phyloP scores from a whole-genome alignment of 2,888 invertebrate genomes.

The Drosophila putrida region DNA sequence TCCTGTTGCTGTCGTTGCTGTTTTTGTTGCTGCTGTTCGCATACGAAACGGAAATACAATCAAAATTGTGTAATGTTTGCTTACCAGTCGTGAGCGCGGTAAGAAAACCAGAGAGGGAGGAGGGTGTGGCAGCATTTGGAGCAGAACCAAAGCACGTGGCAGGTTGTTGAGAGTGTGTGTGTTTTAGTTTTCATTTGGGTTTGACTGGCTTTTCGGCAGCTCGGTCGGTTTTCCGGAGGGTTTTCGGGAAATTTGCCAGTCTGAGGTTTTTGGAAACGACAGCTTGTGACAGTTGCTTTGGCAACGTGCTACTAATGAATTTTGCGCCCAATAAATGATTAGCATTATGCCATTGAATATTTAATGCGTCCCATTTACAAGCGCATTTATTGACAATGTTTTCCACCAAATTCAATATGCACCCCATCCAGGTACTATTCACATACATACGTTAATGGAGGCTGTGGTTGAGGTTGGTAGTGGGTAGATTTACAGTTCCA shows the following conservation, averaged over 20 bases:
- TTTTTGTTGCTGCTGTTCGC: conserved; percentile 54
- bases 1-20: conserved; percentile 71
- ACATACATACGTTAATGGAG: neutral
- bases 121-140: neutral
- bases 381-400: conserved; percentile 67
- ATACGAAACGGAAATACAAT: conserved; percentile 80
- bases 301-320: conserved; percentile 67
- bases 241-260: conserved; percentile 1
- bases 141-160: conserved; percentile 24
- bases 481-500: conserved; percentile 41
- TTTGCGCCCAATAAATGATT: conserved; percentile 75
- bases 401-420: conserved; percentile 59
- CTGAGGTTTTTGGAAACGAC: conserved; percentile 46
- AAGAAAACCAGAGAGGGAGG: conserved; percentile 1
- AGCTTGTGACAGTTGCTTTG: conserved; percentile 61
- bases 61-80: conserved; percentile 80
- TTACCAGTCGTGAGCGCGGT: conserved; percentile 40
- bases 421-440: neutral
- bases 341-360: conserved; percentile 74
- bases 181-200: conserved; percentile 52
- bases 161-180: conserved; percentile 5
- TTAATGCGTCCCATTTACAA: conserved; percentile 57
- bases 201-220: conserved; percentile 30
- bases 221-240: conserved; percentile 20
- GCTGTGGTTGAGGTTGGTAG: conserved; percentile 8